Evolutionary conservation across 2,888 invertebrate species (phyloP), one percentile per base, ranked within the genome.

Genomic region (Nemoura dubitans): DNA sequence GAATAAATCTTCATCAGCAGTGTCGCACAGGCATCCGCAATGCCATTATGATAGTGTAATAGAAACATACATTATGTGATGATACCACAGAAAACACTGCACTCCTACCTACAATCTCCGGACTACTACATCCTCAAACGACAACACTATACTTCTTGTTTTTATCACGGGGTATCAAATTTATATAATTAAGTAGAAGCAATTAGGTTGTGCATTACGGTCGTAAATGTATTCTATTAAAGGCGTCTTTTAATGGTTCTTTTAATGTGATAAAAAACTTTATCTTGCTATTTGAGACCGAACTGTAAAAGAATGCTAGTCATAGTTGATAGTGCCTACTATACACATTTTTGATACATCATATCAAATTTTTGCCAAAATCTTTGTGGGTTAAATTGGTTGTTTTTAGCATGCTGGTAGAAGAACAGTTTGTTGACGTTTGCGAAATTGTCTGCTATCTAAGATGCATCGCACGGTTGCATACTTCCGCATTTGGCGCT

Each of bases 161-260:
- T 7, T 14, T 21, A 21, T 21, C 21, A 14, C 10, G 59, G 16
- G 16, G 10, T 59, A 21, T 59, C 59, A 59, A 59, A 59, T 59
- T 59, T 59, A 59, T 59, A 21, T 59, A 59, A 59, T 59, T 59
- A 59, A 59, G 59, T 16, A 59, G 59, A 21, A 59, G 59, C 21
- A 59, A 59, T 59, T 59, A 59, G 16, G 14, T 59, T 59, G 59
- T 59, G 2, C 3, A 59, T 59, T 16, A 59, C 59, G 59, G 14
- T 59, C 59, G 59, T 59, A 59, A 59, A 59, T 59, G 59, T 59
- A 10, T 1, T 59, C 59, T 59, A 59, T 10, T 59, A 59, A 21
- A 59, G 59, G 59, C 59, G 21, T 59, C 59, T 59, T 59, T 59
- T 59, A 59, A 59, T 59, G 59, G 59, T 59, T 59, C 59, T 59